A percentile compares a stretch with the other conserved stretches of the same genome.
Evolutionary conservation across 2,113 vertebrate genomes (phyloP).

Genomic region (Corynorhinus townsendii): DNA sequence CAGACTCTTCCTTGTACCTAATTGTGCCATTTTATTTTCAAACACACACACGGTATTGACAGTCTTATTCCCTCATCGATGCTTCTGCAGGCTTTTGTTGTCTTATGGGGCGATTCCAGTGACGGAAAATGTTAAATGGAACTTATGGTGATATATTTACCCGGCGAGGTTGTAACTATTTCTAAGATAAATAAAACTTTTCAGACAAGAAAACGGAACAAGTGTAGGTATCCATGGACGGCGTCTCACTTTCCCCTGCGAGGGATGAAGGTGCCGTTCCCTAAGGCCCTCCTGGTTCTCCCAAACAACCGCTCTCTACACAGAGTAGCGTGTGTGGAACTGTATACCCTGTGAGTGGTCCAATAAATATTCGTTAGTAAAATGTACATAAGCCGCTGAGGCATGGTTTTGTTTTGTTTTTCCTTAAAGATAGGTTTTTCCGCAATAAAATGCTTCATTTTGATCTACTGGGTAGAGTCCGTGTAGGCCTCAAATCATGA

Average conservation of each 20-base stretch:
- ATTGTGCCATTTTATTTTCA: slow-evolving; percentile 67
- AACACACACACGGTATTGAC: slow-evolving; percentile 78
- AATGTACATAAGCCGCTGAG: slow-evolving; percentile 36
- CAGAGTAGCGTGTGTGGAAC: slow-evolving; percentile 17
- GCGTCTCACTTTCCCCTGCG: not conserved
- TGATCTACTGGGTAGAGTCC: slow-evolving; percentile 30
- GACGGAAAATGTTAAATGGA: slow-evolving; percentile 56
- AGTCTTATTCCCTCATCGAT: slow-evolving; percentile 72
- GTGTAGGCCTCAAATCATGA: slow-evolving; percentile 9
- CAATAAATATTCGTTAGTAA: slow-evolving; percentile 68
- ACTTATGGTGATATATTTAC: slow-evolving; percentile 67
- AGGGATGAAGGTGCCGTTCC: slow-evolving; percentile 38
- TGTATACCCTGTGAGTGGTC: slow-evolving; percentile 38
- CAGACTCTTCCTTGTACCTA: slow-evolving; percentile 64
- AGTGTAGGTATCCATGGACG: not conserved
- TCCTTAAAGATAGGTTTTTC: slow-evolving; percentile 36
- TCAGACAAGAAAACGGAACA: slow-evolving; percentile 38
- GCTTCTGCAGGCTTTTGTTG: slow-evolving; percentile 64
- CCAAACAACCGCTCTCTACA: slow-evolving; percentile 47
- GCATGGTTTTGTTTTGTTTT: slow-evolving; percentile 46
- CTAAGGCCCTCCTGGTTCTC: slow-evolving; percentile 7
- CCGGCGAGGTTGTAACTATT: slow-evolving; percentile 58
- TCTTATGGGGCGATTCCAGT: slow-evolving; percentile 55
- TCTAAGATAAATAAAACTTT: slow-evolving; percentile 74
- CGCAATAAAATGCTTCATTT: slow-evolving; percentile 36